Conservation (phyloP, 2,888 invertebrate species). For the Drosophila paramelanica region DNA sequence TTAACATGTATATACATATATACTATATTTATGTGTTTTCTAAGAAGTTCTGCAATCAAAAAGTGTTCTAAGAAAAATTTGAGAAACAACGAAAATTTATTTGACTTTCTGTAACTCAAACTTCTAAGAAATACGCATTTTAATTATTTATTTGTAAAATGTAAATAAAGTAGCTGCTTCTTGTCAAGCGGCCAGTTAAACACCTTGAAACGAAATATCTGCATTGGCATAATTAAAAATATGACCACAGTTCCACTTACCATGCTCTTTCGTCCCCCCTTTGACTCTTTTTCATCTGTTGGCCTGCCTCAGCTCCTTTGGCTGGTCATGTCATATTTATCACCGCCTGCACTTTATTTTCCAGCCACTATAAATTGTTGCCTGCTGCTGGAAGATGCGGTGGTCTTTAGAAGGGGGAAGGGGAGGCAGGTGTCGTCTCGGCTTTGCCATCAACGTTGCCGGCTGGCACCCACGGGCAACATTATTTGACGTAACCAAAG, state of each 20-base stretch:
- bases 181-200: constrained; percentile 18
- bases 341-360: constrained; percentile 69
- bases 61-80: background rate
- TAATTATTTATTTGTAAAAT: background rate
- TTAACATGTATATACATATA: too few relatives aligned
- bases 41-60: too few relatives aligned
- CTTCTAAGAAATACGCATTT: background rate
- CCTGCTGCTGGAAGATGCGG: constrained; percentile 46
- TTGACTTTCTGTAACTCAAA: background rate
- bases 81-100: constrained; percentile 1
- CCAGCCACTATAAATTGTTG: constrained; percentile 74
- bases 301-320: background rate
- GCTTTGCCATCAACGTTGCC: constrained; percentile 48
- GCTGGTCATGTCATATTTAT: constrained; percentile 74
- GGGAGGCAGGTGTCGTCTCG: constrained; percentile 9
- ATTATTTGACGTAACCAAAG: constrained; percentile 79
- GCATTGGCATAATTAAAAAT: constrained; percentile 59
- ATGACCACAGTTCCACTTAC: constrained; percentile 35
- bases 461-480: constrained; percentile 69
- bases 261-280: background rate
- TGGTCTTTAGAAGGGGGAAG: background rate
- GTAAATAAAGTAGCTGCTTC: constrained; percentile 10
- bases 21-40: too few relatives aligned
- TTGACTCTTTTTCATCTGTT: constrained; percentile 1
- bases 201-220: constrained; percentile 35